A percentile compares a stretch with the other conserved stretches of the same genome.
Conservation (phyloP, 2,113 vertebrate species). For the Pituophis catenifer region DNA sequence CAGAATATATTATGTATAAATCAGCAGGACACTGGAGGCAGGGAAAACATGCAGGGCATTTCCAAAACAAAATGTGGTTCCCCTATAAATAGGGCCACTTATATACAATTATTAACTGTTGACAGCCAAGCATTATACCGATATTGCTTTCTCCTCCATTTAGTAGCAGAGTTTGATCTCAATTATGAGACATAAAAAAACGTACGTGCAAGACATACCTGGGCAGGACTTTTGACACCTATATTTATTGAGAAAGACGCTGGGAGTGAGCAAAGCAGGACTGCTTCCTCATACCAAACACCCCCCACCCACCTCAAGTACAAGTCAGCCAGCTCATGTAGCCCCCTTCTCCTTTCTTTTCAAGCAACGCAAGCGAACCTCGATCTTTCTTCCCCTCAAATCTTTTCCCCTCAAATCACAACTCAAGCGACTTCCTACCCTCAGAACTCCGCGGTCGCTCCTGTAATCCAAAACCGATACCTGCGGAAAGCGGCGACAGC, state of each 20-base stretch:
- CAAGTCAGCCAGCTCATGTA: background rate
- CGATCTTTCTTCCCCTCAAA: background rate
- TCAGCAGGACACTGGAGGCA: background rate
- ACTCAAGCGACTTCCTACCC: background rate
- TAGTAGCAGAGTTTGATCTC: background rate
- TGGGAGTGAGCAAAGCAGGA: background rate
- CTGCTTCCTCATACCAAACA: background rate
- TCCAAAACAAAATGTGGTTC: background rate
- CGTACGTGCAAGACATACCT: background rate
- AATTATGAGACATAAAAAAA: background rate
- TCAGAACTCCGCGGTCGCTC: background rate
- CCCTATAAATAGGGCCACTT: background rate
- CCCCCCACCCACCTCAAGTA: background rate
- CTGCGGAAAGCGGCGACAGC: background rate
- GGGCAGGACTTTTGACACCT: background rate
- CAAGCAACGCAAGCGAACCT: background rate
- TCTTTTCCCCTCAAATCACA: background rate
- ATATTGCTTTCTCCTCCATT: background rate
- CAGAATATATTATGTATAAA: background rate
- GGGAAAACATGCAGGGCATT: background rate
- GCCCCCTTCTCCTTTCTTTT: background rate
- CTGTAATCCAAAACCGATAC: background rate
- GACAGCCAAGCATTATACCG: background rate
- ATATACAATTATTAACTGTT: background rate
- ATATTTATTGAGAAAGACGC: background rate